These are phyloP conservation scores for Tragelaphus buxtoni DNA, from an alignment of 2,113 vertebrate genomes.

Conservation along the genomic window DNA sequence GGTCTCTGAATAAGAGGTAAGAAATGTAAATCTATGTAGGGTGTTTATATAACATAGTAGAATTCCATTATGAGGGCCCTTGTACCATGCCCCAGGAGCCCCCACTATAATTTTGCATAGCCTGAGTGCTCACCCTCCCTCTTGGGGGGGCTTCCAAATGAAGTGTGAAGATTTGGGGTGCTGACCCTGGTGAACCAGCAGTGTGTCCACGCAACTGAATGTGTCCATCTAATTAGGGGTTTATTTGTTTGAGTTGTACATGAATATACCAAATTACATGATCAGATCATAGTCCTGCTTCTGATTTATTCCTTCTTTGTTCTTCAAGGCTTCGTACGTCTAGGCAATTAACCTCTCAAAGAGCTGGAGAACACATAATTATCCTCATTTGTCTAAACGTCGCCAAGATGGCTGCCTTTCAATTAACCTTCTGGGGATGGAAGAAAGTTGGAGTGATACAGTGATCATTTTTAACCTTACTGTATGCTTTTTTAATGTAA, in stretches of 20 bases:
- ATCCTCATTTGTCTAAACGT: constrained; percentile 88
- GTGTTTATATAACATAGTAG: not conserved
- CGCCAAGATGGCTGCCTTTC: constrained; percentile 87
- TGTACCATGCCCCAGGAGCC: not conserved
- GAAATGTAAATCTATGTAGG: not conserved
- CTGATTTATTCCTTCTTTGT: constrained; percentile 87
- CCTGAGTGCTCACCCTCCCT: accelerated
- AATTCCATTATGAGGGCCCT: not conserved
- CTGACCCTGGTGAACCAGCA: not conserved
- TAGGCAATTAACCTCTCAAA: constrained; percentile 89
- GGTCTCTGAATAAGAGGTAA: not conserved
- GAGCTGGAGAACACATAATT: constrained; percentile 86
- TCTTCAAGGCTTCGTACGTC: constrained; percentile 84
- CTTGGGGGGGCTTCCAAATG: not conserved
- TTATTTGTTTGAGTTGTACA: constrained; percentile 84
- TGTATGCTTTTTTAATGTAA: constrained; percentile 77
- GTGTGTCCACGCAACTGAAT: not conserved
- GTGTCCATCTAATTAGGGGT: constrained; percentile 73
- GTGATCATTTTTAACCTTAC: constrained; percentile 85
- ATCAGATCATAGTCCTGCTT: constrained; percentile 80
- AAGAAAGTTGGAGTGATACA: constrained; percentile 85
- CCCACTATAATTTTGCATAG: not conserved
- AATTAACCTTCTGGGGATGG: constrained; percentile 87
- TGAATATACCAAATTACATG: constrained; percentile 82
- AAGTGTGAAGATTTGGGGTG: not conserved